Conservation (phyloP, 35 echinoderm and acorn worm genomes). For the Acanthaster planci region DNA sequence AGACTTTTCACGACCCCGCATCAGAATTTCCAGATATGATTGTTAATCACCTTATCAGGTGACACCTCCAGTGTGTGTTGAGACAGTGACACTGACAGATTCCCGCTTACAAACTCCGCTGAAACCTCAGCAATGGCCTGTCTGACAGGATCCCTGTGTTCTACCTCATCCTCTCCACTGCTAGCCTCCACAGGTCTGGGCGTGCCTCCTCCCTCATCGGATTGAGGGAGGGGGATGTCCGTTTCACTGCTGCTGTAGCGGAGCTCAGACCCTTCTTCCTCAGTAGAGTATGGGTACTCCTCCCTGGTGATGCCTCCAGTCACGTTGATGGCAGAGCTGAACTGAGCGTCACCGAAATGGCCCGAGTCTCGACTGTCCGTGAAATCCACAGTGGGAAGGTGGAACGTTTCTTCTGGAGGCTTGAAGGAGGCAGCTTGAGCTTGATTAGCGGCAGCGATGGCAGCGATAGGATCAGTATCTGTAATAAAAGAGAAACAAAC, state of each 20-base stretch:
- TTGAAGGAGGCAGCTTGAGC: not conserved
- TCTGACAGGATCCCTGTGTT: constrained; percentile 36
- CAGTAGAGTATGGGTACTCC: constrained; percentile 28
- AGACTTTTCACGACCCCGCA: not conserved
- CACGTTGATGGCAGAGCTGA: constrained; percentile 1
- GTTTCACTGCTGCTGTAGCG: constrained; percentile 51
- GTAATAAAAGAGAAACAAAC: not conserved
- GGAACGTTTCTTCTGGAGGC: not conserved
- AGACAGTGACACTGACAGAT: constrained; percentile 56
- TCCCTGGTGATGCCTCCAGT: constrained; percentile 28
- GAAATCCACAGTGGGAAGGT: not conserved
- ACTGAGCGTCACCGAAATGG: not conserved
- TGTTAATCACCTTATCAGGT: not conserved
- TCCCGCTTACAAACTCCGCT: constrained; percentile 63
- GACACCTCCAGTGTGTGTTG: constrained; percentile 48
- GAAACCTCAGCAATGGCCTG: constrained; percentile 68
- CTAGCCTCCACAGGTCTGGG: not conserved
- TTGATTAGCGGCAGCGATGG: not conserved
- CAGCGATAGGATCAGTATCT: not conserved
- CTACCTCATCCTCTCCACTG: not conserved
- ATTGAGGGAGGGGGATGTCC: constrained; percentile 34
- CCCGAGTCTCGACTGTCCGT: not conserved
- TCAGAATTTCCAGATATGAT: not conserved
- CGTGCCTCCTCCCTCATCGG: constrained; percentile 26
- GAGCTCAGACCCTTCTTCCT: constrained; percentile 42